Conservation (phyloP, 1,140 invertebrate species). For the Mya arenaria region DNA sequence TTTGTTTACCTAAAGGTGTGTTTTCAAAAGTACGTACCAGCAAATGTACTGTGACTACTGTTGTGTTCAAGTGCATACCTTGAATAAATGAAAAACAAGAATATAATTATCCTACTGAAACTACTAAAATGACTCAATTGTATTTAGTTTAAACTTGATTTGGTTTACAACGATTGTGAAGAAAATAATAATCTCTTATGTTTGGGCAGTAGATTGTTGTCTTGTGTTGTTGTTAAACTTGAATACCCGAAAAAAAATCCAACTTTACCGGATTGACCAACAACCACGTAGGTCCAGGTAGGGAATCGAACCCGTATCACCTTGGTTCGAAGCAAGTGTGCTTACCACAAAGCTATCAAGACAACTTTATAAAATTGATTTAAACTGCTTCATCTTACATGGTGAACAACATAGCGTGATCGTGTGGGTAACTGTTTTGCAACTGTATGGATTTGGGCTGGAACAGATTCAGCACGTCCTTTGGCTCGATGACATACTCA, state of each 20-base stretch:
- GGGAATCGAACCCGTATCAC: background rate
- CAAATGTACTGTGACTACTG: too few species aligned
- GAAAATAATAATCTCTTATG: too few species aligned
- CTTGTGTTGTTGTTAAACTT: background rate
- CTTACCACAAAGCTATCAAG: background rate
- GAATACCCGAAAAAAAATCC: background rate
- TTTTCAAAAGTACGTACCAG: too few species aligned
- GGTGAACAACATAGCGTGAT: constrained; percentile 22
- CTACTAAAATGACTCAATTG: too few species aligned
- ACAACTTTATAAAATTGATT: background rate
- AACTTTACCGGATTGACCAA: background rate
- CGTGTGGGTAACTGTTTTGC: constrained; percentile 5
- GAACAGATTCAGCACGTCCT: background rate
- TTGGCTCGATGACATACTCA: background rate
- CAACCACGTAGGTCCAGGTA: background rate
- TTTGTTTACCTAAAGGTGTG: too few species aligned
- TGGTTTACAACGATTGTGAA: too few species aligned
- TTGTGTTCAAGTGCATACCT: too few species aligned
- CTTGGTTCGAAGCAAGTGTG: background rate
- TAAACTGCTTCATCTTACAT: background rate
- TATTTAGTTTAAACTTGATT: too few species aligned
- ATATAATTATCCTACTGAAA: too few species aligned
- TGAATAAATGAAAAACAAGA: too few species aligned
- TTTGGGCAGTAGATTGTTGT: background rate
- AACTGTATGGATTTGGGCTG: background rate